Evolutionary conservation across 2,888 invertebrate genomes (phyloP).

Genomic region (Lepas anatifera): DNA sequence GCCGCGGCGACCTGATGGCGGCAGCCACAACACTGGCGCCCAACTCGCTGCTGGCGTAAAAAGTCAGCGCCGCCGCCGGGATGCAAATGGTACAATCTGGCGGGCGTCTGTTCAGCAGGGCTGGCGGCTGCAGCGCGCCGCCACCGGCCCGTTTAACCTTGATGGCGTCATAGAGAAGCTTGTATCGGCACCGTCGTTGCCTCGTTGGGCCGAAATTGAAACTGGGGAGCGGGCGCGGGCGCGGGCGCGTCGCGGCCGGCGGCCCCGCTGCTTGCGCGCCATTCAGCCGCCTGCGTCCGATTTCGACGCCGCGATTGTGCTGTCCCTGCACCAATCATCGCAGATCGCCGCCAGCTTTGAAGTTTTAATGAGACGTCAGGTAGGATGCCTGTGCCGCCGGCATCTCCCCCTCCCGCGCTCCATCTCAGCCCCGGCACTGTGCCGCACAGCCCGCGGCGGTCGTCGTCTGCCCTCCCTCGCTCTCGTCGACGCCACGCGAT

Average conservation of each 20-base stretch:
- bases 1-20: no score
- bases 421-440: no score
- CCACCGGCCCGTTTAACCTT: not conserved
- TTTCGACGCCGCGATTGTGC: constrained; percentile 1
- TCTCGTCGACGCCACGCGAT: no score
- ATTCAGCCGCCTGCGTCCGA: not conserved
- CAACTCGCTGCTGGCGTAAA: not conserved
- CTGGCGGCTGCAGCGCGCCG: not conserved
- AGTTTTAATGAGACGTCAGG: constrained; percentile 3
- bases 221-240: not conserved
- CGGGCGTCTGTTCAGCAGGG: constrained; percentile 1
- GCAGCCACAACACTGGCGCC: not conserved
- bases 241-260: not conserved
- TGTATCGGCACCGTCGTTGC: not conserved
- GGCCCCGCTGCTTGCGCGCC: not conserved
- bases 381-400: no score
- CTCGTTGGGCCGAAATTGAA: not conserved
- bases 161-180: not conserved
- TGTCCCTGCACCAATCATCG: not conserved
- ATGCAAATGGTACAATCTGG: not conserved
- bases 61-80: not conserved
- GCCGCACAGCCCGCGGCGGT: no score
- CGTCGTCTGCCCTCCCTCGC: no score
- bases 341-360: not conserved
- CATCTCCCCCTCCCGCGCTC: no score